Base-by-base conservation (phyloP, 37 sponge, comb jelly and placozoan genomes). In the Ianthella basta region DNA sequence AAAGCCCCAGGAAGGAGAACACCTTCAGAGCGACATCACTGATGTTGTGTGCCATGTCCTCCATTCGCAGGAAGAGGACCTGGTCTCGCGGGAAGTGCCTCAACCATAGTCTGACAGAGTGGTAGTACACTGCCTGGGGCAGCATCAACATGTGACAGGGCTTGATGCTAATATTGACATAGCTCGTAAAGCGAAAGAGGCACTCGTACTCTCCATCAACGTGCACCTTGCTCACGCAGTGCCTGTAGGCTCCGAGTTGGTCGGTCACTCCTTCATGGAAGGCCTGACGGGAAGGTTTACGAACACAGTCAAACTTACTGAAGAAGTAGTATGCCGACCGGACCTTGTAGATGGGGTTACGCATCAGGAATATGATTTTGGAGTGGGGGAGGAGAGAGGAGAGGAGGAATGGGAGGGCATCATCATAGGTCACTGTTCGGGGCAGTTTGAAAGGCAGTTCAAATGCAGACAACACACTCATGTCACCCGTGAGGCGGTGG, bases 281-380 rank as follows among this genome's bases (percentile, higher is more conserved):
- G 0, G 53, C 40, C 38, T 41, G 53, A 5, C 12, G 3, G 3
- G 37, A 40, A 0, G 21, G 41, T 20, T 6, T 1, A 24, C 16
- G n/a, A 20, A 53, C 53, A 14, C 78, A 75, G 25, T 23, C 40
- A 75, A 36, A 21, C n/a, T 38, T 30, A 24, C 24, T 19, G 53
- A 75, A 75, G 54, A 36, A 75, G 78, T 75, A 75, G 54, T 36
- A 75, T 39, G 37, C 44, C 37, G 78, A 75, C 41, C 54, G 20
- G 0, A 50, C 16, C 50, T 44, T 30, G n/a, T 75, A 39, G 2
- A 44, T 24, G 15, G 78, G 78, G n/a, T 75, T 24, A 14, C 78
- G 78, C 16, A 75, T 24, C 40, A 75, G 37, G 15, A 75, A 39
- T 24, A 75, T 19, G 25, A 25, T 39, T 24, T 75, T 75, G 25